These are phyloP conservation scores for Florisuga fusca DNA, from an alignment of 2,797 vertebrate species.

Conservation along the genomic window DNA sequence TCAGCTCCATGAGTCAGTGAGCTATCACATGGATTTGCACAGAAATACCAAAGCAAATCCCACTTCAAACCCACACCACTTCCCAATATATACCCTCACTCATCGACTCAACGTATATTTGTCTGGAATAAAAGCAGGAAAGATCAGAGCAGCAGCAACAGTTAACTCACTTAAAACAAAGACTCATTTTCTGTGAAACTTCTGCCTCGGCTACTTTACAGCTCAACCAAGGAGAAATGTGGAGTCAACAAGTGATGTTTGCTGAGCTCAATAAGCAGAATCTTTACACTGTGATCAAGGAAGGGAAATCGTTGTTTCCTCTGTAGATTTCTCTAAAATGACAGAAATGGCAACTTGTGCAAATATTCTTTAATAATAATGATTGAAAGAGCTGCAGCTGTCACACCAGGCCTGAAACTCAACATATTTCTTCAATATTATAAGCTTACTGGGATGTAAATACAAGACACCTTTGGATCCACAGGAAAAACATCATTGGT, in stretches of 20 bases:
- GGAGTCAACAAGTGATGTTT: neutral
- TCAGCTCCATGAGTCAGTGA: conserved; percentile 62
- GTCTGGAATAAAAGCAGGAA: conserved; percentile 5
- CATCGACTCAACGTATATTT: neutral
- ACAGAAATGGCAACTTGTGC: neutral
- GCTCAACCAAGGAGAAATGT: neutral
- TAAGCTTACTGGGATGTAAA: conserved; percentile 16
- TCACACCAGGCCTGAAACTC: neutral
- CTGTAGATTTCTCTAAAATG: neutral
- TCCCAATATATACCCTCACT: conserved; percentile 70
- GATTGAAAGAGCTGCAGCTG: conserved; percentile 24
- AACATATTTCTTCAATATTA: neutral
- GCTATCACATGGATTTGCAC: conserved; percentile 66
- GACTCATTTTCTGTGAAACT: neutral
- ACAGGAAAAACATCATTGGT: neutral
- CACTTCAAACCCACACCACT: conserved; percentile 72
- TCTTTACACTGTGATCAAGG: neutral
- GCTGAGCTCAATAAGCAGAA: neutral
- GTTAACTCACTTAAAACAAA: neutral
- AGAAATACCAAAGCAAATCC: conserved; percentile 75
- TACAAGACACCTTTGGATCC: conserved; percentile 5
- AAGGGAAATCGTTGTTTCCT: neutral
- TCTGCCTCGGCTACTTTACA: neutral
- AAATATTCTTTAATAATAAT: neutral
- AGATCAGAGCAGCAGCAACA: neutral